Percentiles rank a stretch among this genome's conserved stretches.
phyloP scores from a whole-genome alignment of 2,113 vertebrate species.

The Dipodomys spectabilis region DNA sequence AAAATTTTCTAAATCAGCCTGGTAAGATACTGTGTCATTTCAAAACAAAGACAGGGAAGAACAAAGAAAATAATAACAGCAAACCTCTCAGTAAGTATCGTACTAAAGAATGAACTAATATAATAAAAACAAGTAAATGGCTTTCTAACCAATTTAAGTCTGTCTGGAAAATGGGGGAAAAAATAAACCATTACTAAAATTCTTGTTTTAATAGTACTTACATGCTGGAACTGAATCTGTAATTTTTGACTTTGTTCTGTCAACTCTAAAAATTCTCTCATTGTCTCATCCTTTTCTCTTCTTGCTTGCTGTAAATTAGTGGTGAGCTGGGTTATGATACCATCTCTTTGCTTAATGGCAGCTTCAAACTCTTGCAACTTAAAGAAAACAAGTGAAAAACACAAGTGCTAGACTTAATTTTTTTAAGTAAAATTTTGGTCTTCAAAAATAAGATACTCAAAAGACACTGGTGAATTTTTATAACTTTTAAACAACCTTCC shows the following conservation, averaged over 20 bases:
- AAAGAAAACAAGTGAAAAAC: conserved; percentile 41
- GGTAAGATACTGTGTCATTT: background rate
- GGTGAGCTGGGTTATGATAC: conserved; percentile 97
- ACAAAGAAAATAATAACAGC: conserved; percentile 29
- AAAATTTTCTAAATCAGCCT: background rate
- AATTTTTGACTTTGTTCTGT: conserved; percentile 97
- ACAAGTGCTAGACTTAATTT: background rate
- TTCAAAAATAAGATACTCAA: conserved; percentile 51
- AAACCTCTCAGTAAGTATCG: background rate
- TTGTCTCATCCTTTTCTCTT: conserved; percentile 95
- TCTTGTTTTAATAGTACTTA: conserved; percentile 80
- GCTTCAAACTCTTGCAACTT: conserved; percentile 99
- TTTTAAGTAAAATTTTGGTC: background rate
- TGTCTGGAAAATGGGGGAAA: conserved; percentile 8
- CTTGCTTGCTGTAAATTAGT: conserved; percentile 96
- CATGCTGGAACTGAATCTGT: conserved; percentile 98
- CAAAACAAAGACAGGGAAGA: conserved; percentile 8
- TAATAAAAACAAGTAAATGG: conserved; percentile 1
- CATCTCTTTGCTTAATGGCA: conserved; percentile 96
- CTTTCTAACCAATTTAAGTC: conserved; percentile 37
- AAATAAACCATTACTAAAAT: conserved; percentile 7
- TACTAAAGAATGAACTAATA: background rate
- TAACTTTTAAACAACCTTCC: conserved; percentile 3
- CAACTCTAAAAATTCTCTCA: conserved; percentile 95
- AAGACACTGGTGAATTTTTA: background rate